These are phyloP conservation scores for Hyposoter dolosus DNA, from an alignment of 2,888 invertebrate species.

Conservation along the genomic window DNA sequence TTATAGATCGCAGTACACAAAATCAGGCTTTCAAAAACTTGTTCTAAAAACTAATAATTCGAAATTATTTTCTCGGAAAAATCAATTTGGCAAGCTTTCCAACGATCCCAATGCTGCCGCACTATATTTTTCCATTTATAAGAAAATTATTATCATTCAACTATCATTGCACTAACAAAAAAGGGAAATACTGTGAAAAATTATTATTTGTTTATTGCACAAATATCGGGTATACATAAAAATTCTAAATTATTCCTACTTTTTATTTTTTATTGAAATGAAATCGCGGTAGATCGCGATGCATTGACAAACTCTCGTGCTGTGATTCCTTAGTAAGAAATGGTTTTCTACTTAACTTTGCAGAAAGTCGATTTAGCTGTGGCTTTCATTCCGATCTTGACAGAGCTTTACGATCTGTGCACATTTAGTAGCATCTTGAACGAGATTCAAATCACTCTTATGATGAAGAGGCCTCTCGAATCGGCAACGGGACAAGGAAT, in stretches of 20 bases:
- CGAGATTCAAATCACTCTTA: constrained; percentile 91
- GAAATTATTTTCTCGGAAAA: background rate
- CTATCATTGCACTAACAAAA: too few species aligned
- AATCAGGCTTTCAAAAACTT: background rate
- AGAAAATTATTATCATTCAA: too few species aligned
- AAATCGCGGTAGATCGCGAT: too few species aligned
- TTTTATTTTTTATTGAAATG: too few species aligned
- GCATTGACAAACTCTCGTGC: background rate
- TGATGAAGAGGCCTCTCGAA: constrained; percentile 92
- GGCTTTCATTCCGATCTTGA: constrained; percentile 90
- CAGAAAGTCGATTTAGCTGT: constrained; percentile 92
- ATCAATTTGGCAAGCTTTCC: background rate
- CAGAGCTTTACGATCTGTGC: constrained; percentile 86
- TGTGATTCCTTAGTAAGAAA: background rate
- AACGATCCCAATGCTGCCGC: too few species aligned
- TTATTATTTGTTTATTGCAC: too few species aligned
- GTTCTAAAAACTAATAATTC: too few species aligned
- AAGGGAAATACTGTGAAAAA: too few species aligned
- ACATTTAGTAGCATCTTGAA: constrained; percentile 89
- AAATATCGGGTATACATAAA: too few species aligned
- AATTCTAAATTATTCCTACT: too few species aligned
- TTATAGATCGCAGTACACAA: background rate
- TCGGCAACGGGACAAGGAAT: constrained; percentile 94
- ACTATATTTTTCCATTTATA: too few species aligned
- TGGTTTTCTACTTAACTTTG: constrained; percentile 57